Percentiles rank a stretch among this genome's conserved stretches.
Conservation (phyloP, 1,140 invertebrate species). For the Campoletis sonorensis region DNA sequence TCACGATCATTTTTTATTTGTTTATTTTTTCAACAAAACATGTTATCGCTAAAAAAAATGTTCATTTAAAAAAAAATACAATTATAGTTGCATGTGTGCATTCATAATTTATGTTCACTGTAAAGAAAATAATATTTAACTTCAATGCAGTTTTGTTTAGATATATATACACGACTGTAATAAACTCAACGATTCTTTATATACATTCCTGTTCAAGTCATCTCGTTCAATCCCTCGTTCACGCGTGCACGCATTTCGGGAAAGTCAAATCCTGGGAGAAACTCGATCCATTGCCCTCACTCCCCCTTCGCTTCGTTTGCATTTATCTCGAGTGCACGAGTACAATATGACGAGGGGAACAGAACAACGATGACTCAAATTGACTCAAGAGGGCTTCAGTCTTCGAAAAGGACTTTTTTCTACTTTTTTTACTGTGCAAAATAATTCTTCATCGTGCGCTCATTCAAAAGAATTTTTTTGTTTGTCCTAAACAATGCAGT, state of each 20-base stretch:
- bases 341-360: conserved; percentile 4
- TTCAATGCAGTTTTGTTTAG: too few species aligned
- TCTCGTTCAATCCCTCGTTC: conserved; percentile 21
- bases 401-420: neutral
- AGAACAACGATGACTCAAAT: conserved; percentile 27
- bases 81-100: too few species aligned
- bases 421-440: neutral
- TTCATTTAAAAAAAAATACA: too few species aligned
- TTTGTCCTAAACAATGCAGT: neutral
- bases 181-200: neutral
- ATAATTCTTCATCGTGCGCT: neutral
- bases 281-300: conserved; percentile 25
- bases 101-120: too few species aligned
- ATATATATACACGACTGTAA: too few species aligned
- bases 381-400: conserved; percentile 16
- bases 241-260: conserved; percentile 7
- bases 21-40: neutral
- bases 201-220: neutral
- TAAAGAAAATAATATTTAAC: neutral
- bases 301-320: neutral
- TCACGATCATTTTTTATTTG: neutral
- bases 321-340: conserved; percentile 29
- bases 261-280: conserved; percentile 25
- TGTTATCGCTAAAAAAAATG: neutral
- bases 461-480: neutral